phyloP scores from a whole-genome alignment of 2,113 vertebrate species.

The Bos indicus region DNA sequence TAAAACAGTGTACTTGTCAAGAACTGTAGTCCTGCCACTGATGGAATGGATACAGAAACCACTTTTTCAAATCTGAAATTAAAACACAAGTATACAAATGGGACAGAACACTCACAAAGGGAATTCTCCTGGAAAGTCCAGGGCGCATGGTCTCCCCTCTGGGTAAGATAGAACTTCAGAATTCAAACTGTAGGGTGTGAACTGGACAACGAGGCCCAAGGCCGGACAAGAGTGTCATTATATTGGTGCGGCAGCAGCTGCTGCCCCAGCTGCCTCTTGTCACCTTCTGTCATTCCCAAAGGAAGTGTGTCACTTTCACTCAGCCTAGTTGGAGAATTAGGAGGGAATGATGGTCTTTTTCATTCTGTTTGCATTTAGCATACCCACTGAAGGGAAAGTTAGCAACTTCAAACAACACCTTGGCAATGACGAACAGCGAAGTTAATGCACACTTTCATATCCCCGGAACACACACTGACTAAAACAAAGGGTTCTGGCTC shows the following conservation, averaged over 20 bases:
- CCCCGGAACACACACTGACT: not conserved
- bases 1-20: not conserved
- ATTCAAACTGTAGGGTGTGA: not conserved
- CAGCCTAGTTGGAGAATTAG: not conserved
- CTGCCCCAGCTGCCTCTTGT: not conserved
- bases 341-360: not conserved
- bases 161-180: not conserved
- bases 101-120: not conserved
- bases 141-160: not conserved
- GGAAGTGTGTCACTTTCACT: not conserved
- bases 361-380: conserved; percentile 1
- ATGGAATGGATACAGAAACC: not conserved
- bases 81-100: not conserved
- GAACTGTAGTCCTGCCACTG: not conserved
- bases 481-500: conserved; percentile 54
- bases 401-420: conserved; percentile 40
- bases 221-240: not conserved
- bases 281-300: not conserved
- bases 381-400: conserved; percentile 41
- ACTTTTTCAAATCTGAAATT: not conserved
- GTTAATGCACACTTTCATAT: not conserved
- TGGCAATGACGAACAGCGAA: conserved; percentile 26
- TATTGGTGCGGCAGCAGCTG: not conserved
- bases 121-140: not conserved
- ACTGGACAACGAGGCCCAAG: not conserved